Conservation (phyloP, 2,888 invertebrate species). For the Salpingus planirostris region DNA sequence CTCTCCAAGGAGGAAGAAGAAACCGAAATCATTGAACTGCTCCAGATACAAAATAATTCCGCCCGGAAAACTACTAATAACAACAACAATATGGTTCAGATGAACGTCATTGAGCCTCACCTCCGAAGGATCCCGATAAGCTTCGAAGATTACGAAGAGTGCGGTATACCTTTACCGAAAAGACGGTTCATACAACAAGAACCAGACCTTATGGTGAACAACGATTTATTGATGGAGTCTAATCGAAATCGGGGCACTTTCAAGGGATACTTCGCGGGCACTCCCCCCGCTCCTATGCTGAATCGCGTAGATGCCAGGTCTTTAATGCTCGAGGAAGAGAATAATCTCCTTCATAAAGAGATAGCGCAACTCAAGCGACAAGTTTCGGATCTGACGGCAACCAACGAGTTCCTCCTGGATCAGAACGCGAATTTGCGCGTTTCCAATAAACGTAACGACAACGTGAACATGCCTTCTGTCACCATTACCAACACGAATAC, state of each 20-base stretch:
- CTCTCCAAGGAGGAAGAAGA: slow-evolving; percentile 39
- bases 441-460: slow-evolving; percentile 47
- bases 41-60: slow-evolving; percentile 30
- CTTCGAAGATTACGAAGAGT: slow-evolving; percentile 34
- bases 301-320: slow-evolving; percentile 35
- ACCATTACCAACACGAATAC: slow-evolving; percentile 48
- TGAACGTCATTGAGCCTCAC: slow-evolving; percentile 19
- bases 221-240: slow-evolving; percentile 20
- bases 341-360: slow-evolving; percentile 54
- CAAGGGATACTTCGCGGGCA: slow-evolving; percentile 39
- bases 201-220: slow-evolving; percentile 17
- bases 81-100: slow-evolving; percentile 10
- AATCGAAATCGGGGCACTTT: slow-evolving; percentile 24
- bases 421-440: slow-evolving; percentile 66
- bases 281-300: slow-evolving; percentile 34
- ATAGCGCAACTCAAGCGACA: slow-evolving; percentile 63
- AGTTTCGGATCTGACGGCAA: slow-evolving; percentile 61
- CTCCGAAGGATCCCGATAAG: slow-evolving; percentile 24
- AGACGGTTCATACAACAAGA: slow-evolving; percentile 31
- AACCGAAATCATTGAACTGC: slow-evolving; percentile 35
- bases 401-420: slow-evolving; percentile 69
- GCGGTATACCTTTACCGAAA: slow-evolving; percentile 35
- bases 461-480: slow-evolving; percentile 52
- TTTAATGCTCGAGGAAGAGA: slow-evolving; percentile 57
- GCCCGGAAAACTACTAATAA: no score